A percentile compares a stretch with the other conserved stretches of the same genome.
Evolutionary conservation across 2,113 vertebrate genomes (phyloP).

Genomic region (Alligator sinensis): DNA sequence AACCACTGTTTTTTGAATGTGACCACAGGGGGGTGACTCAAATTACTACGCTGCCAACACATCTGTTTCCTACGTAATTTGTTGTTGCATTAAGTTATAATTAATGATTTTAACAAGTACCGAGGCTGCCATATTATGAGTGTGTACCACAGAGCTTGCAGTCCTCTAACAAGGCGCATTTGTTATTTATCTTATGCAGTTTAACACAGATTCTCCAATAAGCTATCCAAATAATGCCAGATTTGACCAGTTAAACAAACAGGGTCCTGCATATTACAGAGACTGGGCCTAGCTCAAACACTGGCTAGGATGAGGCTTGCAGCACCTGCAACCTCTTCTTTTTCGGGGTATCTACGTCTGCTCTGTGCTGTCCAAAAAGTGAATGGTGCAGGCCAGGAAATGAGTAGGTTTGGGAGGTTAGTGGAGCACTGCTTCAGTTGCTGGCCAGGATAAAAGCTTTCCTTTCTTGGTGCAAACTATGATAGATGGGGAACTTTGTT

Average conservation of each 20-base stretch:
- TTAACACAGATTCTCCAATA: neutral
- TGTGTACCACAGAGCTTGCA: neutral
- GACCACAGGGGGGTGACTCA: neutral
- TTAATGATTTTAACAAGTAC: neutral
- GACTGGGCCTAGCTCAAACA: neutral
- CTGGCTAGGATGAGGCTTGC: neutral
- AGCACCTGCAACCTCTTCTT: no score
- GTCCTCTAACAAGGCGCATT: neutral
- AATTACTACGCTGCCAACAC: neutral
- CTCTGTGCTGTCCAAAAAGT: neutral
- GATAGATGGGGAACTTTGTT: neutral
- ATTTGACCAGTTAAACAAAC: neutral
- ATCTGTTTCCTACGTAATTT: constrained; percentile 8
- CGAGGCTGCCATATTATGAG: neutral
- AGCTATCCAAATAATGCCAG: neutral
- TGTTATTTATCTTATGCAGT: neutral
- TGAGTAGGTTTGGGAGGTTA: neutral
- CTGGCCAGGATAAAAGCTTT: neutral
- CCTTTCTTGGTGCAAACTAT: neutral
- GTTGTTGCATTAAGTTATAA: constrained; percentile 16
- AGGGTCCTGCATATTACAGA: neutral
- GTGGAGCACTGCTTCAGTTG: neutral
- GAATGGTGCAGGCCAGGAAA: neutral
- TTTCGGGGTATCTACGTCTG: neutral
- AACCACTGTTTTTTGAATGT: neutral